A percentile compares a stretch with the other conserved stretches of the same genome.
Evolutionary conservation across 2,888 invertebrate genomes (phyloP).

Genomic region (Cylindroiulus punctatus): DNA sequence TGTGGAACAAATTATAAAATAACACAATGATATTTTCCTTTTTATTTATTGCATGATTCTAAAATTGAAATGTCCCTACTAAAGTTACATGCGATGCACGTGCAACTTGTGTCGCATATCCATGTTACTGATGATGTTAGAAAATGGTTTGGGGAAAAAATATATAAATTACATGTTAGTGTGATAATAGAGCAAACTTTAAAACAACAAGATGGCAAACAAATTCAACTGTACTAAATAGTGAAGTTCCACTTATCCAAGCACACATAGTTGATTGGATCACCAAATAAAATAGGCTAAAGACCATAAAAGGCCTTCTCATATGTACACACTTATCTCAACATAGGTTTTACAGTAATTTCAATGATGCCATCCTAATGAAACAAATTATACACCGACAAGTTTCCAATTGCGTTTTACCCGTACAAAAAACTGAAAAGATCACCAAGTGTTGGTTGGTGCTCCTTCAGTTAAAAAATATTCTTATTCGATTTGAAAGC

Average conservation of each 20-base stretch:
- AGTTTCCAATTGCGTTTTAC: neutral
- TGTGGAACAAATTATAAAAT: neutral
- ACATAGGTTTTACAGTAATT: neutral
- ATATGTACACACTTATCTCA: slow-evolving; percentile 31
- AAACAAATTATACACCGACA: neutral
- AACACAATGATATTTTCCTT: neutral
- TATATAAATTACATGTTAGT: slow-evolving; percentile 27
- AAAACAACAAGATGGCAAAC: neutral
- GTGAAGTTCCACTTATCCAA: neutral
- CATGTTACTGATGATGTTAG: no score
- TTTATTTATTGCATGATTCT: neutral
- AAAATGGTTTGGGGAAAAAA: neutral
- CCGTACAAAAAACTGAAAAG: neutral
- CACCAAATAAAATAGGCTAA: neutral
- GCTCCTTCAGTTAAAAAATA: neutral
- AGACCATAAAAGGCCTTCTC: neutral
- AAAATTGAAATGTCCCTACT: neutral
- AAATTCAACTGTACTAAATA: neutral
- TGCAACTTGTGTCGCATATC: neutral
- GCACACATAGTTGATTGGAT: neutral
- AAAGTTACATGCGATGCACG: neutral
- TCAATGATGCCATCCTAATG: neutral
- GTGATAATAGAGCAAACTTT: neutral
- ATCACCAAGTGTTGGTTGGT: neutral
- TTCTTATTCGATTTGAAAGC: neutral